phyloP scores from a whole-genome alignment of 2,797 vertebrate species.

The Tapera naevia region DNA sequence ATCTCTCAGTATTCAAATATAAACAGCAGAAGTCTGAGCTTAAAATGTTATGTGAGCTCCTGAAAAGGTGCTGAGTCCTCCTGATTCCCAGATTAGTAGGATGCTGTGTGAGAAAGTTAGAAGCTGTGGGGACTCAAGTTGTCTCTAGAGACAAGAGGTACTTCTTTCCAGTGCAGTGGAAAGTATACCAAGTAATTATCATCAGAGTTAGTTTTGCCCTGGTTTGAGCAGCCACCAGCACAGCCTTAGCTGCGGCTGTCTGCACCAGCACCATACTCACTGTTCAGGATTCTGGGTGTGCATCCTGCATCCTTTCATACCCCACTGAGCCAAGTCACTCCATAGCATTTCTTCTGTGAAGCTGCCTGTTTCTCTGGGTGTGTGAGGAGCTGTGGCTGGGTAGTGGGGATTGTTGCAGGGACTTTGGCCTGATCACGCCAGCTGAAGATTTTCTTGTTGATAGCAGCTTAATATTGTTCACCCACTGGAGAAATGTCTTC shows the following conservation, averaged over 20 bases:
- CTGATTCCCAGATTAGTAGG: fast-evolving
- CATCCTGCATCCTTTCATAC: neutral
- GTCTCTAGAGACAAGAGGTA: neutral
- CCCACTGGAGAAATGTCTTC: neutral
- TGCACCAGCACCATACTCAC: too few species aligned
- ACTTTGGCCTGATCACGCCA: neutral
- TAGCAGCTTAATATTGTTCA: fast-evolving
- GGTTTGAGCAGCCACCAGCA: neutral
- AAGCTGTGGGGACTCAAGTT: neutral
- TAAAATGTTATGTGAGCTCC: neutral
- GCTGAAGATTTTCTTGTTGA: neutral
- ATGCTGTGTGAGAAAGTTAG: neutral
- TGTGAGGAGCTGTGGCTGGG: neutral
- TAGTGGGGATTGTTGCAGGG: neutral
- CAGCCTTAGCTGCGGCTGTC: neutral
- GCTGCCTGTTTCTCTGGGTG: neutral
- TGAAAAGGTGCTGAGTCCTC: neutral
- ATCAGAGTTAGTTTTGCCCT: neutral
- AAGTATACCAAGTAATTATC: neutral
- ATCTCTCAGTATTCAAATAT: neutral
- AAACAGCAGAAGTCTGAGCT: neutral
- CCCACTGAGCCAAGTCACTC: fast-evolving
- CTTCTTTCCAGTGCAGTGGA: neutral
- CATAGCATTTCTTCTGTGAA: neutral
- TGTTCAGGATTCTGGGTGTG: neutral